phyloP scores from a whole-genome alignment of 2,797 vertebrate species.

The Aldrovandia affinis region DNA sequence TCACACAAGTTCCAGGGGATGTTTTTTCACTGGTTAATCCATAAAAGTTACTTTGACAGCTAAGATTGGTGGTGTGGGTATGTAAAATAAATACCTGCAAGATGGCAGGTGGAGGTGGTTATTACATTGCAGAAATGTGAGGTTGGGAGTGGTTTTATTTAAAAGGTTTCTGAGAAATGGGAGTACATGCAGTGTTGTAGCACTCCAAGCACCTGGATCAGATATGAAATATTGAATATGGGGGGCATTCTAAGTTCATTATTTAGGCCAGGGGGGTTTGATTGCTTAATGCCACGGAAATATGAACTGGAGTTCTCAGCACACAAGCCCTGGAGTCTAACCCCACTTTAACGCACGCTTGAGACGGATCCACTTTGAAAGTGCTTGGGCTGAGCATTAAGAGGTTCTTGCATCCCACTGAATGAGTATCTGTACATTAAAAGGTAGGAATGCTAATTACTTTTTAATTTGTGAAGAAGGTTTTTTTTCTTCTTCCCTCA shows the following conservation, averaged over 20 bases:
- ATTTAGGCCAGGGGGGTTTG: slow-evolving; percentile 76
- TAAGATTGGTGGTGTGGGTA: slow-evolving; percentile 46
- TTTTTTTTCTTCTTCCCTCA: slow-evolving; percentile 52
- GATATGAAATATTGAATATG: slow-evolving; percentile 77
- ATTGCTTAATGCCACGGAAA: slow-evolving; percentile 65
- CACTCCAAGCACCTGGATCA: slow-evolving; percentile 77
- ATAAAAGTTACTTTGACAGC: slow-evolving; percentile 30
- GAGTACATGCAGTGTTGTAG: slow-evolving; percentile 60
- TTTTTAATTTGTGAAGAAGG: slow-evolving; percentile 73
- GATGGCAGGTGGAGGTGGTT: slow-evolving; percentile 72
- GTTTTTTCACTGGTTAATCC: slow-evolving; percentile 19
- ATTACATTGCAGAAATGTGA: slow-evolving; percentile 66
- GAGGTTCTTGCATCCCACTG: slow-evolving; percentile 19
- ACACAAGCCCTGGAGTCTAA: slow-evolving; percentile 54
- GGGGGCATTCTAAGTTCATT: slow-evolving; percentile 73
- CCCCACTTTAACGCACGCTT: slow-evolving; percentile 52
- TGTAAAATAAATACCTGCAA: slow-evolving; percentile 62
- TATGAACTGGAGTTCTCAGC: slow-evolving; percentile 60
- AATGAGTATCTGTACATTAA: slow-evolving; percentile 56
- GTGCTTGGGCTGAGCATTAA: slow-evolving; percentile 50
- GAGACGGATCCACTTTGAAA: slow-evolving; percentile 47
- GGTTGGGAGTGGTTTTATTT: slow-evolving; percentile 68
- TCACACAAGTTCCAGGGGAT: slow-evolving; percentile 29
- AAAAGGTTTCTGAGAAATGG: slow-evolving; percentile 67
- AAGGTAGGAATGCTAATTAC: slow-evolving; percentile 71